Evolutionary conservation across 2,888 invertebrate species (phyloP), one percentile per base, ranked within the genome.

Genomic region (Masnerella sp.): DNA sequence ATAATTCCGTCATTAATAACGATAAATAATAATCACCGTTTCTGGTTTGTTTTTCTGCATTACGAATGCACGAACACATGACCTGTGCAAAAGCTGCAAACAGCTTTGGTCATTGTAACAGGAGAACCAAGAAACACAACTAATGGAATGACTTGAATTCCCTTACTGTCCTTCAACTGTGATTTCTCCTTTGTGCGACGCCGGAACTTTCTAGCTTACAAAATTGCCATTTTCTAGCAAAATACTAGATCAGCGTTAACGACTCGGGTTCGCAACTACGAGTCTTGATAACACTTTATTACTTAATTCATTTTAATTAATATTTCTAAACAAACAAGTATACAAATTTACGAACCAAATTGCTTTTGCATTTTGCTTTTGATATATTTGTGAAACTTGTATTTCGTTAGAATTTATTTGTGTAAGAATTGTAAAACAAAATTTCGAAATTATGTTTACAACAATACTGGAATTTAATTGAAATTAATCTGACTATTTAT

Each of bases 111-210:
- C 69, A 62, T 54, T 62, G 62, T 62, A 56, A 54, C 54, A 20
- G 42, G 40, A 42, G 15, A 68, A 69, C 52, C 38, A 43, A 59
- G 68, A 68, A 45, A 54, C 58, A 34, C 32, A 28, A 32, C 45
- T 52, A 59, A 51, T 59, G 68, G 59, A 61, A 49, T 54, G 25
- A 47, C 52, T 59, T 49, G 40, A 56, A 47, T 61, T 69, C 51
- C 42, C 49, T 49, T 25, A 45, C 52, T 38, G 52, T 51, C 52
- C 61, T 59, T 68, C 68, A 59, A 32, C 59, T 36, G 56, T 56
- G 47, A 65, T 56, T 56, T 59, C 32, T 52, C 51, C 52, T 59
- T 68, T 68, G 40, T 59, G 30, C 25, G 30, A 43, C 11, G 11
- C 14, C 15, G 8, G 17, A 45, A 64, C 45, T 64, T 64, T 34